Percentiles rank a stretch among this genome's conserved stretches.
phyloP scores from a whole-genome alignment of 35 echinoderm and acorn worm species.

The Chiridota heheva region DNA sequence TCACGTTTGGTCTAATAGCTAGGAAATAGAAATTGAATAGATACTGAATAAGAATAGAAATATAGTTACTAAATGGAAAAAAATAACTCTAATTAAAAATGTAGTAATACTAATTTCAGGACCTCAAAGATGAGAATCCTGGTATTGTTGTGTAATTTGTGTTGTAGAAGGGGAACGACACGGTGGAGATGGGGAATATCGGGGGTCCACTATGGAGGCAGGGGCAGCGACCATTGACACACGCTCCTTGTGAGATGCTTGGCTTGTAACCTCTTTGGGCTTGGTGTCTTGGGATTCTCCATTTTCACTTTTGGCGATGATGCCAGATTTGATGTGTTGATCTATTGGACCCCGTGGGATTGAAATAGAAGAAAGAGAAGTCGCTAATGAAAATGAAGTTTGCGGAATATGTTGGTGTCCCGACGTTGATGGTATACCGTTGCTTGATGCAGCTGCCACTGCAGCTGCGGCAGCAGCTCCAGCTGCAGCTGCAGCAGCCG shows the following conservation, averaged over 20 bases:
- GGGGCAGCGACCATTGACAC: not conserved
- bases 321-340: too few species aligned
- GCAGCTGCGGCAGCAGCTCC: not conserved
- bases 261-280: not conserved
- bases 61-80: too few species aligned
- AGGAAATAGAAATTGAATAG: too few species aligned
- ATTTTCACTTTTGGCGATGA: not conserved
- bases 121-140: slow-evolving; percentile 43
- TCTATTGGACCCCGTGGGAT: too few species aligned
- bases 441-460: not conserved
- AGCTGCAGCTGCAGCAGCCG: not conserved
- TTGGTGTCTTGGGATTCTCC: not conserved
- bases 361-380: too few species aligned
- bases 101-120: too few species aligned
- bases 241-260: not conserved
- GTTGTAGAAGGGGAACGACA: slow-evolving; percentile 39
- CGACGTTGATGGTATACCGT: not conserved
- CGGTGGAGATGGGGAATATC: slow-evolving; percentile 19
- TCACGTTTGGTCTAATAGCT: too few species aligned
- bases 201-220: not conserved
- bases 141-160: slow-evolving; percentile 10
- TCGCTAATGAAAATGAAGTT: too few species aligned
- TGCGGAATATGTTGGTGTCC: not conserved
- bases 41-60: too few species aligned
- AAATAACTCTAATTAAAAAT: too few species aligned